Conservation (phyloP, 2,797 vertebrate genomes). For the Crypturellus tataupa region DNA sequence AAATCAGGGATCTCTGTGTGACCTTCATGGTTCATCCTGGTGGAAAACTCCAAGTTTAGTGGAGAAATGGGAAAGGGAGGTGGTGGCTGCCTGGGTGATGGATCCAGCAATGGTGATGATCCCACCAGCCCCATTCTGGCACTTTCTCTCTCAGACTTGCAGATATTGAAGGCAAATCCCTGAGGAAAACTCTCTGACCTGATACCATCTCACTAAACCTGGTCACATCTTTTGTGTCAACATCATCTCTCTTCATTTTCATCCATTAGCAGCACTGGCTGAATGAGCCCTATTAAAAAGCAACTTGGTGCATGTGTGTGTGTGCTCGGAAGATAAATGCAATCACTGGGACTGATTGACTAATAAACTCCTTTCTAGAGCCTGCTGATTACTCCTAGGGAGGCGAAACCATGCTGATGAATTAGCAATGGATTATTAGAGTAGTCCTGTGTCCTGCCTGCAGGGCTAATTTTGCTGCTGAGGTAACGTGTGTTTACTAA, state of each 20-base stretch:
- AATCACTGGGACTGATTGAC: conserved; percentile 39
- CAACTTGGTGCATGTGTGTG: background rate
- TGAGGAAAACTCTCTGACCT: background rate
- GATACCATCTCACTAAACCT: background rate
- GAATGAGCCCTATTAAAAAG: background rate
- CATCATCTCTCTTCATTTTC: background rate
- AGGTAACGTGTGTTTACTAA: conserved; percentile 15
- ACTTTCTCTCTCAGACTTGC: background rate
- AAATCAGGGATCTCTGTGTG: background rate
- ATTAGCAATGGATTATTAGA: conserved; percentile 38
- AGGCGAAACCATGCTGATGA: conserved; percentile 18
- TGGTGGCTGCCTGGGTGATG: background rate
- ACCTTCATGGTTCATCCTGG: accelerated
- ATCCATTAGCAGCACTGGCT: background rate
- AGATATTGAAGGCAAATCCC: background rate
- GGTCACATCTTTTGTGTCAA: background rate
- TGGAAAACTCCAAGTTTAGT: background rate
- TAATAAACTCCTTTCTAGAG: conserved; percentile 40
- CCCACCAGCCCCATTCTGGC: background rate
- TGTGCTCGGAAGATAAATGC: conserved; percentile 46
- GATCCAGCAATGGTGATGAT: background rate
- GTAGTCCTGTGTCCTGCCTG: background rate
- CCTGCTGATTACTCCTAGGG: conserved; percentile 48
- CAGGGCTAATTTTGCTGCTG: conserved; percentile 8
- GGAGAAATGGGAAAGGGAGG: accelerated